Evolutionary conservation across 2,888 invertebrate species (phyloP), one percentile per base, ranked within the genome.

Genomic region (Trichacis sp.): DNA sequence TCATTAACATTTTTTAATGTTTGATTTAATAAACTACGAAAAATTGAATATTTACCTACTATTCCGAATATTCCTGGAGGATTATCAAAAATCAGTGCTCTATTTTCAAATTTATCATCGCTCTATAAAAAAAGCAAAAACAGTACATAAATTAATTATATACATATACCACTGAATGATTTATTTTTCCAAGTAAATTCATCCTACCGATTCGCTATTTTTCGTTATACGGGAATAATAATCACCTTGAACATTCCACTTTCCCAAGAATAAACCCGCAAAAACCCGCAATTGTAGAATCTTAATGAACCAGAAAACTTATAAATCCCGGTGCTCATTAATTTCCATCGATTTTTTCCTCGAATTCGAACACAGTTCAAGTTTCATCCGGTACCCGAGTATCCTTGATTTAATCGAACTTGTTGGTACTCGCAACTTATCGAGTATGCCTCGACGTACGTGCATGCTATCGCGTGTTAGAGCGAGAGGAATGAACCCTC

Each of bases 381-480:
- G 52, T 60, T 60, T 53, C 58, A 46, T 42, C 48, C 38, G 45
- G 9, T 19, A 49, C 3, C 18, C 52, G 24, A 42, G 49, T 50
- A 54, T 58, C 45, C 43, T 18, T 20, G 43, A 38, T 49, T 19
- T 49, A 33, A 53, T 60, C 53, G 49, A 60, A 60, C 48, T 56
- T 60, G 48, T 48, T 48, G 48, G 48, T 48, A 48, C 33, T 48
- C 12, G 29, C 48, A 11, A 48, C 48, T 56, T 55, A 60, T 64
- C 59, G 48, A 47, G 47, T 17, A 43, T n/a, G 46, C 45, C 8
- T 24, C 47, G 17, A 64, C 38, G 58, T 42, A 43, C 56, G 53
- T 30, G 58, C 36, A 36, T 64, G 45, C 46, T 51, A 64, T 71
- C 51, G 64, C 64, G 64, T 62, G 72, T 49, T 63, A 53, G 52